Evolutionary conservation across 1,140 invertebrate species (phyloP).

Genomic region (Drosophila subpulchrella): DNA sequence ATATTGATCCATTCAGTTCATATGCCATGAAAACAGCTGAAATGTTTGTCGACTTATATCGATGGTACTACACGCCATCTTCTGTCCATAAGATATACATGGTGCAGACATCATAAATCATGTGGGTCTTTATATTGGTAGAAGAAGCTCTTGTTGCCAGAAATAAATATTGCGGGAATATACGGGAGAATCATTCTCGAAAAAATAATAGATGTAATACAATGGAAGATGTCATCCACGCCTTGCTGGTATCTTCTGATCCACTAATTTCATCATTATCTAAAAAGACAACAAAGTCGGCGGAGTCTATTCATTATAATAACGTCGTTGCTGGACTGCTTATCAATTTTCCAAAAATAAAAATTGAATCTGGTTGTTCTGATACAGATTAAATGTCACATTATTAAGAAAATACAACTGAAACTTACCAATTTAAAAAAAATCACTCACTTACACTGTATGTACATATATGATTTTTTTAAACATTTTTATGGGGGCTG

Average conservation of each 20-base stretch:
- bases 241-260: no score
- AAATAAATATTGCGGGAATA: no score
- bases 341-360: not conserved
- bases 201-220: no score
- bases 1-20: conserved; percentile 5
- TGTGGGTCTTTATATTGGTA: no score
- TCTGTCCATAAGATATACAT: not conserved
- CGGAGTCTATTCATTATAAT: not conserved
- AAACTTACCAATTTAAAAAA: not conserved
- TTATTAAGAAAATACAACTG: not conserved
- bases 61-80: conserved; percentile 7
- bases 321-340: not conserved
- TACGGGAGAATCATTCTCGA: no score
- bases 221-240: no score
- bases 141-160: no score
- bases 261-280: no score
- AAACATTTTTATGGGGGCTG: not conserved
- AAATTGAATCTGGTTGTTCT: not conserved
- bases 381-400: not conserved
- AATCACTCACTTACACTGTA: not conserved
- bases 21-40: conserved; percentile 1
- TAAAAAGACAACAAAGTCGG: not conserved
- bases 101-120: no score
- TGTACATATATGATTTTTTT: not conserved
- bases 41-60: conserved; percentile 1